A percentile compares a stretch with the other conserved stretches of the same genome.
Evolutionary conservation across 2,113 vertebrate species (phyloP).

Genomic region (Scartelaos histophorus): DNA sequence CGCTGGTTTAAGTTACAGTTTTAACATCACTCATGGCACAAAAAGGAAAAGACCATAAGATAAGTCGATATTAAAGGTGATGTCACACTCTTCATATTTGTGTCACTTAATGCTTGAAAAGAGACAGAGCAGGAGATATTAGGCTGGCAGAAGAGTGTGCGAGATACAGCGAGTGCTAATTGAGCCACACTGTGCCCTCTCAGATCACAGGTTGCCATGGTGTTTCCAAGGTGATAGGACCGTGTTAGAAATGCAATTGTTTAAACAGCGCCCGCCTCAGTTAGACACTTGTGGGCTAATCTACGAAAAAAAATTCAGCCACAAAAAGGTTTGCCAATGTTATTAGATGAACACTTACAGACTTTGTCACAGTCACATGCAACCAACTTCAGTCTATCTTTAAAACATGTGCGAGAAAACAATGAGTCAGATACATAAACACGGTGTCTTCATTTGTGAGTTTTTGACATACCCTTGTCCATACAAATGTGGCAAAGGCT

Average conservation of each 20-base stretch:
- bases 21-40: too few species aligned
- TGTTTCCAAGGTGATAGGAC: conserved; percentile 68
- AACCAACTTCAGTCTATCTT: neutral
- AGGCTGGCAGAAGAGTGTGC: conserved; percentile 40
- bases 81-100: conserved; percentile 51
- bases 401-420: neutral
- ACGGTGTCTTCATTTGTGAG: neutral
- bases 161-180: conserved; percentile 65
- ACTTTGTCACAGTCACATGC: neutral
- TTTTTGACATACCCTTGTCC: neutral
- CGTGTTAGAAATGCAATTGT: conserved; percentile 71
- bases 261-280: conserved; percentile 55
- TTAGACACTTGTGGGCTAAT: conserved; percentile 62
- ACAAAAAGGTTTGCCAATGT: neutral
- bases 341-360: neutral
- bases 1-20: conserved; percentile 20
- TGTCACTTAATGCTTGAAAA: conserved; percentile 56
- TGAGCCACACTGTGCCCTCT: conserved; percentile 70
- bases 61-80: conserved; percentile 51
- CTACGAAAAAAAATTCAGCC: conserved; percentile 29
- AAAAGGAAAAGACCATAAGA: conserved; percentile 7
- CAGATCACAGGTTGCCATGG: conserved; percentile 73
- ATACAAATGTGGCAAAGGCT: neutral
- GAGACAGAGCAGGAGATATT: conserved; percentile 56
- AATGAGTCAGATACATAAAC: neutral